Evolutionary conservation across 1,140 invertebrate genomes (phyloP), one percentile per base, ranked within the genome.

Genomic region (Bombus breviceps): DNA sequence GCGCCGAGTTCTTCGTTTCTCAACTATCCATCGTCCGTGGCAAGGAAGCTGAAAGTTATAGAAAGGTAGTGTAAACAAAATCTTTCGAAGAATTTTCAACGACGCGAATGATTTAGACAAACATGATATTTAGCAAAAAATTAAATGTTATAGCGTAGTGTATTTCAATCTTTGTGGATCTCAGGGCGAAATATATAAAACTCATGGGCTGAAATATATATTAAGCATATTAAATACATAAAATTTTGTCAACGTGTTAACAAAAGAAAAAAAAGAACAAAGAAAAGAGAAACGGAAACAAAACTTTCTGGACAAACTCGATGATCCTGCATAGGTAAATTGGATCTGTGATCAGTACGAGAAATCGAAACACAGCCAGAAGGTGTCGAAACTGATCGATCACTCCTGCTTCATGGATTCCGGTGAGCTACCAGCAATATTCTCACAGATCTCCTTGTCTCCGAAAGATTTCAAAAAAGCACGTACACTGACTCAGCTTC

Each of bases 1-100:
- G 96, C 34, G 97, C 97, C 3, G 97, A 98, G 93, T 97, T 97
- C 91, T 96, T 97, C 90, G 96, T 98, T 4, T 94, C 96, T 43
- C 96, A 97, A 77, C 93, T 97, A 41, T 97, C 97, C 3, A 94
- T 96, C 3, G 94, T 95, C 77, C 96, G 96, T 28, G 95, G 95
- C 9, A 95, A 96, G 37, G 96, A 97, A 81, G 93, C 94, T 13
- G 93, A 96, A 76, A 94, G 92, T 25, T 84, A 88, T 25, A 82
- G 89, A 37, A 94, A 94, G 91, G 92, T 93, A 88, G 71, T n/a
- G 3, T 25, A 32, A 57, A 34, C 5, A 3, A 47, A 34, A 41
- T 22, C 13, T 15, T 2, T 18, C 15, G 5, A 32, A 62, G 18
- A 53, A 53, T 22, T 22, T 53, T 53, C 18, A 53, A 53, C 6